These are phyloP conservation scores for Patagioenas fasciata DNA, from an alignment of 2,113 vertebrate species.

Conservation along the genomic window DNA sequence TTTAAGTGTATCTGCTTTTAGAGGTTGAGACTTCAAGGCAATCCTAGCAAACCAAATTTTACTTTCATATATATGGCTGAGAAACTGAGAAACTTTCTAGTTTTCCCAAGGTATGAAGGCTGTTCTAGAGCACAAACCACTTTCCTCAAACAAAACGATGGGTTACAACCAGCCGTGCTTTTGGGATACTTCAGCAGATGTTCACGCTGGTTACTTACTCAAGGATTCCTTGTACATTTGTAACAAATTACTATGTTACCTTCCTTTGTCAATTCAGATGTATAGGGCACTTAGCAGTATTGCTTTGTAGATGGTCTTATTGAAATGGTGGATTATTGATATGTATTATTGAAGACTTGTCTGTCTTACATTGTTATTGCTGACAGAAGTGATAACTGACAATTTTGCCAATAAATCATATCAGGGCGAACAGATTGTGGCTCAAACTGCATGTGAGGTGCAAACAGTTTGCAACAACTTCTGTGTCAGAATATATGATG, in stretches of 20 bases:
- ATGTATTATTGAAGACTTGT: slow-evolving; percentile 31
- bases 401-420: slow-evolving; percentile 12
- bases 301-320: neutral
- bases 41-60: neutral
- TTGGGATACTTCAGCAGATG: neutral
- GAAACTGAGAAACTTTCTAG: neutral
- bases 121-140: neutral
- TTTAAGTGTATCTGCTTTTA: neutral
- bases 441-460: neutral
- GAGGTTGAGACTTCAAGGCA: neutral
- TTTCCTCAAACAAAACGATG: neutral
- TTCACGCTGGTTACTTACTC: neutral
- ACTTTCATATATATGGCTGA: neutral
- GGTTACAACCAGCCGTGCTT: neutral
- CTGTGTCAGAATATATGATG: neutral
- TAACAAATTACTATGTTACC: neutral
- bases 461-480: neutral
- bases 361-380: neutral
- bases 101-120: neutral
- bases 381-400: slow-evolving; percentile 1
- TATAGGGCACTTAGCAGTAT: neutral
- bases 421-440: neutral
- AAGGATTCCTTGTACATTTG: neutral
- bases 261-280: neutral
- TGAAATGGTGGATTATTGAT: slow-evolving; percentile 33